Percentiles rank a stretch among this genome's conserved stretches.
Conservation (phyloP, 2,888 invertebrate genomes). For the Apoda limacodes region DNA sequence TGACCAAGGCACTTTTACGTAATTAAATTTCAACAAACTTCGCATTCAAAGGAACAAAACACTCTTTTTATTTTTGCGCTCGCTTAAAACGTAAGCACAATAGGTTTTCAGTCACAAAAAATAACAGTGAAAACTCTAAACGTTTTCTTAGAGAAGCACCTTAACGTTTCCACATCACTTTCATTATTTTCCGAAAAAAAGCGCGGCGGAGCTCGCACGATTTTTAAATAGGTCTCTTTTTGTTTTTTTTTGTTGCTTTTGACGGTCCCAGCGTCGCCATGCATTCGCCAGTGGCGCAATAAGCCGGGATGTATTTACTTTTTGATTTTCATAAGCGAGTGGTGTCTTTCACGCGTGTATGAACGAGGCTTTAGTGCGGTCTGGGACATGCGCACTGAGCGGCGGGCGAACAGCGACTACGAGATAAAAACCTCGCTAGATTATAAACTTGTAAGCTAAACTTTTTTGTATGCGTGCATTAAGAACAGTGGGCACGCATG, state of each 20-base stretch:
- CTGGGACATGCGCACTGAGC: conserved; percentile 56
- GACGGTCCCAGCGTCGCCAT: conserved; percentile 32
- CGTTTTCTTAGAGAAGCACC: conserved; percentile 46
- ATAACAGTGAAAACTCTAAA: conserved; percentile 41
- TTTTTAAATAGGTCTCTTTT: conserved; percentile 45
- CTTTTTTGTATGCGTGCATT: conserved; percentile 62
- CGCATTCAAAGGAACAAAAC: conserved; percentile 56
- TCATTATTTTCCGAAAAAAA: conserved; percentile 58
- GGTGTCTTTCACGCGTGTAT: conserved; percentile 50
- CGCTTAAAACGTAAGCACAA: conserved; percentile 46
- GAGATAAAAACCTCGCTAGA: conserved; percentile 68
- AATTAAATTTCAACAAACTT: conserved; percentile 58
- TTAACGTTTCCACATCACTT: conserved; percentile 55
- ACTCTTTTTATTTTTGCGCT: conserved; percentile 53
- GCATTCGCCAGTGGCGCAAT: no score
- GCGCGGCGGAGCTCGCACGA: conserved; percentile 29
- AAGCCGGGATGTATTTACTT: conserved; percentile 33
- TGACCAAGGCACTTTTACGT: conserved; percentile 63
- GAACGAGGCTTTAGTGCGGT: conserved; percentile 38
- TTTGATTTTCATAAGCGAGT: conserved; percentile 38
- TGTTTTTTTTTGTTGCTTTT: conserved; percentile 20
- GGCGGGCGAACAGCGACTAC: conserved; percentile 62
- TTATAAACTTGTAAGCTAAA: conserved; percentile 70
- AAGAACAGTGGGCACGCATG: conserved; percentile 45
- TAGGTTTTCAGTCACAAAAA: conserved; percentile 57